Evolutionary conservation across 1,140 invertebrate species (phyloP), one percentile per base, ranked within the genome.

Genomic region (Calephelis virginiensis): DNA sequence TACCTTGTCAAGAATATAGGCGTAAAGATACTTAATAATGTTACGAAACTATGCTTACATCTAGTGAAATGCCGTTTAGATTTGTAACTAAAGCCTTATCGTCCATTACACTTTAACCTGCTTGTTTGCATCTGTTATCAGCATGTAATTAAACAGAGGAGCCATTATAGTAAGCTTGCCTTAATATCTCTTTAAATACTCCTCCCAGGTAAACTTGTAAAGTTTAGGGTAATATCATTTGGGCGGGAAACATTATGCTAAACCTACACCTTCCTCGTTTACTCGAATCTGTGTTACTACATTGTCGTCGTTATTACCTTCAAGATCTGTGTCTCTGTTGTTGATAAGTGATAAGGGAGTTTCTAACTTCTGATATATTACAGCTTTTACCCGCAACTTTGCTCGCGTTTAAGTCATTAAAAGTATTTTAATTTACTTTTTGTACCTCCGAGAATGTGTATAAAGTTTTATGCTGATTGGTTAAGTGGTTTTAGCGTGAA

Each of bases 151-250:
- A 56, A 28, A 28, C 53, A 9, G 28, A 56, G 53, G 11, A 56
- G 14, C 50, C 50, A 56, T 56, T 56, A 56, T 56, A 56, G 50
- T 17, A 37, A 56, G 50, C 50, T 9, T 28, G 17, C 50, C 50
- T 14, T 37, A 56, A 50, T 64, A 53, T 64, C 49, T 64, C 63
- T 64, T 64, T 56, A 64, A 64, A 50, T 53, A 49, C 63, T 64
- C 63, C 48, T 64, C 53, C 49, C 53, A 64, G 48, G 40, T 13
- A 64, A 50, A 64, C 63, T 64, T 64, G 48, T 53, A 40, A 64
- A 70, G 61, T 70, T 66, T 66, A 61, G 49, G 61, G 59, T 63
- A 67, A 66, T 66, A 62, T 63, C 64, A 61, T 70, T 67, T 49
- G 61, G 28, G 65, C 60, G 50, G 50, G 59, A 64, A 61, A 50